Percentiles rank a stretch among this genome's conserved stretches.
Conservation (phyloP, 2,888 invertebrate genomes). For the Watsonalla binaria region DNA sequence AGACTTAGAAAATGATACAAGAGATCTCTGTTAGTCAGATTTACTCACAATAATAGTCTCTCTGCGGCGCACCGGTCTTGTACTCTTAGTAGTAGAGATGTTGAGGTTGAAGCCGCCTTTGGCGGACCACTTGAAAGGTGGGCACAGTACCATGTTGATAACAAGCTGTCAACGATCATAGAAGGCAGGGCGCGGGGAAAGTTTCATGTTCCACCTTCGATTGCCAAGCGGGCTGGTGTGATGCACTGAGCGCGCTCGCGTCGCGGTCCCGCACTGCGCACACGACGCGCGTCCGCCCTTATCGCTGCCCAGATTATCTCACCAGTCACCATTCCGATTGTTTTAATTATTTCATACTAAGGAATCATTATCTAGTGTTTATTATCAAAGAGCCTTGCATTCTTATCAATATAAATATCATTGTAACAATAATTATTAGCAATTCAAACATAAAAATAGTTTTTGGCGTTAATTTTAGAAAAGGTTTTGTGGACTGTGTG, state of each 20-base stretch:
- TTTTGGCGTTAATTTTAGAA: no score
- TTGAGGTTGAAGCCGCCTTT: constrained; percentile 61
- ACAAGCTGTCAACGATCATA: background rate
- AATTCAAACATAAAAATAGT: constrained; percentile 7
- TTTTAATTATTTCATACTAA: constrained; percentile 74
- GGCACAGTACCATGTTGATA: constrained; percentile 63
- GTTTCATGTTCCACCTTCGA: constrained; percentile 10
- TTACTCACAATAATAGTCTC: constrained; percentile 63
- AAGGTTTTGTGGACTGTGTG: no score
- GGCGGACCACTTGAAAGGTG: constrained; percentile 62
- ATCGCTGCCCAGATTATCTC: constrained; percentile 69
- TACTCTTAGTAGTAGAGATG: constrained; percentile 27
- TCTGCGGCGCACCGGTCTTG: constrained; percentile 36
- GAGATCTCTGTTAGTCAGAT: constrained; percentile 3
- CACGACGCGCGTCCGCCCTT: constrained; percentile 53
- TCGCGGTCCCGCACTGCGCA: constrained; percentile 48
- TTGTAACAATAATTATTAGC: constrained; percentile 48
- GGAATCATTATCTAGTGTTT: constrained; percentile 59
- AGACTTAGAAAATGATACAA: background rate
- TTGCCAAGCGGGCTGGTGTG: constrained; percentile 10
- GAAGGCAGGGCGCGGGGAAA: background rate
- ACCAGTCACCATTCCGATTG: constrained; percentile 66
- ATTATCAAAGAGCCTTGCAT: constrained; percentile 68
- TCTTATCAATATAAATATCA: constrained; percentile 68
- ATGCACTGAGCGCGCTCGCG: constrained; percentile 56